Evolutionary conservation across 2,888 invertebrate genomes (phyloP), one percentile per base, ranked within the genome.

Genomic region (Andrena dorsata): DNA sequence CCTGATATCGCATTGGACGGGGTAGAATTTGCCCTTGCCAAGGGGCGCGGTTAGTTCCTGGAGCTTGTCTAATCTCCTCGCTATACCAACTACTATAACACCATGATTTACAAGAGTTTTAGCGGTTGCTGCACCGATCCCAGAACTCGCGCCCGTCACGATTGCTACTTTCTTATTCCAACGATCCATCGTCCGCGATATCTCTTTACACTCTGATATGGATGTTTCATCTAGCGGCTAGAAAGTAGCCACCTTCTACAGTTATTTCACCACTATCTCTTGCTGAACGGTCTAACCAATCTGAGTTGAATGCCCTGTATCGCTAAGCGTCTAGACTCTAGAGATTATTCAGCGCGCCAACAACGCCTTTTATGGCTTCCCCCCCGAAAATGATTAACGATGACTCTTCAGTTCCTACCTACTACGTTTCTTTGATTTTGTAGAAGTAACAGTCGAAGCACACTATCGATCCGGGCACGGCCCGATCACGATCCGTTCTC

Each of bases 121-220:
- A 0, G 93, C 92, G 23, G 95, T 94, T 5, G 94, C 94, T 0
- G 94, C 94, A 23, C 95, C 96, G 70, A 96, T 96, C 1, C 96
- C 96, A 0, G 94, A 93, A 90, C 96, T 96, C 16, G 96, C 96
- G 0, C 96, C 96, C 0, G 96, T 96, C 47, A 96, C 95, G 30
- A 96, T 94, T 0, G 96, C 96, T 0, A 95, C 95, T 89, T 95
- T 95, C 82, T 95, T 95, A 7, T 88, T 86, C 96, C 96, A 96
- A 64, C 95, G 95, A 26, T 96, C 95, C 95, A 95, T 95, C 23
- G 94, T 95, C 0, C 30, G 1, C 10, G 7, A 0, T 10, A 7
- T 26, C 26, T 0, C 23, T 5, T 10, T 5, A 8, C 23, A n/a
- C 10, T 60, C 56, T 65, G 53, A 32, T 70, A 2, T 20, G 20